Evolutionary conservation across 2,113 vertebrate genomes (phyloP).

Genomic region (Strix uralensis): DNA sequence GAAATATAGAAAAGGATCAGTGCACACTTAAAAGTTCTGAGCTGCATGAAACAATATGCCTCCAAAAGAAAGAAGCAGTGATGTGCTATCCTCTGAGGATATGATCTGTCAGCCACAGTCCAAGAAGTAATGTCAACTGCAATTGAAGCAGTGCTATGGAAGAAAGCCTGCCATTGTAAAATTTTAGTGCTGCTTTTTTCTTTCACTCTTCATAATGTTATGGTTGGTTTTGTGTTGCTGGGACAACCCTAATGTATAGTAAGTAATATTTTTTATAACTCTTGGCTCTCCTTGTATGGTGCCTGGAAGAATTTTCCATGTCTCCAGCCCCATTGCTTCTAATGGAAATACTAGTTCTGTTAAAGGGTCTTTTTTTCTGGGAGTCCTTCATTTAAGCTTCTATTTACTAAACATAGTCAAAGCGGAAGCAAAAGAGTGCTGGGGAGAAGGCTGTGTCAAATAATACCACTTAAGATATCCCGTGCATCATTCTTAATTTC

Average conservation of each 20-base stretch:
- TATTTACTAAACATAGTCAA: not conserved
- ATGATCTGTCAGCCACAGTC: not conserved
- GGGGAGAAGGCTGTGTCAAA: not conserved
- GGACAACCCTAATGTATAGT: not conserved
- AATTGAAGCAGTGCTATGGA: not conserved
- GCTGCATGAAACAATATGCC: not conserved
- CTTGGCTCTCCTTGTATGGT: not conserved
- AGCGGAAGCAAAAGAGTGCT: not conserved
- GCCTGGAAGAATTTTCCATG: not conserved
- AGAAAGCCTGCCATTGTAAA: not conserved
- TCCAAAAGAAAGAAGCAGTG: not conserved
- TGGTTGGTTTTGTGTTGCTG: not conserved
- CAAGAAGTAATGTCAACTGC: not conserved
- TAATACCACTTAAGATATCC: not conserved
- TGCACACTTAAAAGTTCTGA: not conserved
- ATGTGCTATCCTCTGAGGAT: not conserved
- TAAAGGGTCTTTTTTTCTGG: not conserved
- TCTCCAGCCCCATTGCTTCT: not conserved
- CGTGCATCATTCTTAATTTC: not conserved
- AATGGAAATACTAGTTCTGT: not conserved
- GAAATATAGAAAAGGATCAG: not conserved
- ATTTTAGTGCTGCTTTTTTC: not conserved
- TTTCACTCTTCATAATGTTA: not conserved
- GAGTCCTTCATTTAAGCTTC: not conserved
- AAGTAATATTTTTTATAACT: not conserved